Evolutionary conservation across 1,140 invertebrate genomes (phyloP), one percentile per base, ranked within the genome.

Genomic region (Panagrolaimus sp.): DNA sequence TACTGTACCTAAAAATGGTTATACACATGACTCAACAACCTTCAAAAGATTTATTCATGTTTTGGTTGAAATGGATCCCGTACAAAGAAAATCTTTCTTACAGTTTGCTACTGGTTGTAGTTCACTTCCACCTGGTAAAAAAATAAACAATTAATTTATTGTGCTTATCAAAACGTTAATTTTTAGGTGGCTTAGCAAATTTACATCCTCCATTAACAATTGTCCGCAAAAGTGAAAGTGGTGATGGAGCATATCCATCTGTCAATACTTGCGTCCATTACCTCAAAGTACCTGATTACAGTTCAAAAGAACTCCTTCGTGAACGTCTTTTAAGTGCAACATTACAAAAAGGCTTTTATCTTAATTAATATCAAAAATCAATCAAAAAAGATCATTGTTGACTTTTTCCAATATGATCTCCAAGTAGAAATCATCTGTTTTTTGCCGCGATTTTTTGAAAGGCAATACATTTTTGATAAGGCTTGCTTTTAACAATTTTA

Each of bases 221-320:
- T 43, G 96, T 98, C 14, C 86, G 92, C 45, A 88, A 88, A 79
- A 86, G 98, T 43, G 86, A 86, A 67, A 93, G 94, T 82, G 91
- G 91, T 48, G 93, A 96, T 84, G 91, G 92, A 45, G 93, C 91
- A 68, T 99, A 95, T 86, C 96, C 96, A 38, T 98, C 95, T 24
- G 96, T 99, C 55, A 99, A 98, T 85, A 99, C 96, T 12, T 99
- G 96, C 85, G 94, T 98, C 74, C 96, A 99, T 87, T 99, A 98
- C 85, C 87, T 99, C 65, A 99, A 98, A 87, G 87, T 99, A 80
- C 96, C 96, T 12, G 95, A 98, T 81, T 99, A 99, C 85, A 93
- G 94, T 17, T 91, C 91, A 43, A 94, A 97, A 86, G 92, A 95
- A 77, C 91, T 97, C 75, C 88, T 98, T 69, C 89, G 91, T 73